Conservation (phyloP, 2,888 invertebrate species). For the Tetropium fuscum region DNA sequence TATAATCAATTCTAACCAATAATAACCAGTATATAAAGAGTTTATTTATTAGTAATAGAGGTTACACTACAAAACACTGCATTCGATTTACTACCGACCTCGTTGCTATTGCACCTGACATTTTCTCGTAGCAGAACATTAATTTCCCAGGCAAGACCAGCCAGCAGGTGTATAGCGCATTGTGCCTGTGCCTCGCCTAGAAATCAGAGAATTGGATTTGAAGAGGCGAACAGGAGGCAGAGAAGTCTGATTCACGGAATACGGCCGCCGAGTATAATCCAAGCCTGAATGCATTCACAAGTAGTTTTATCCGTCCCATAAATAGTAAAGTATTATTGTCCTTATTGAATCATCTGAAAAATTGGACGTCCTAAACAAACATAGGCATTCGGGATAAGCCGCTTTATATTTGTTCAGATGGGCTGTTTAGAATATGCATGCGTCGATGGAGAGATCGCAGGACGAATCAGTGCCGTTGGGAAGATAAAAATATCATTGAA, state of each 20-base stretch:
- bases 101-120: constrained; percentile 17
- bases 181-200: constrained; percentile 7
- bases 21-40: no score
- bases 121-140: not conserved
- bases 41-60: no score
- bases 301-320: constrained; percentile 56
- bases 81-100: constrained; percentile 1
- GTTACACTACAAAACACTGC: no score
- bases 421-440: constrained; percentile 34
- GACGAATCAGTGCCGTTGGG: not conserved
- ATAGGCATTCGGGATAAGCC: constrained; percentile 49
- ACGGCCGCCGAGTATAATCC: constrained; percentile 45
- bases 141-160: constrained; percentile 12
- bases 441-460: constrained; percentile 39
- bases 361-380: constrained; percentile 60
- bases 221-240: constrained; percentile 39
- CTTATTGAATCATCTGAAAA: constrained; percentile 60
- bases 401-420: constrained; percentile 51
- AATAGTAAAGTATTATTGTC: constrained; percentile 57
- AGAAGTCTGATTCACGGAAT: constrained; percentile 29
- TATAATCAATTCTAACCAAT: no score
- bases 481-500: no score
- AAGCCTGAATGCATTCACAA: constrained; percentile 53
- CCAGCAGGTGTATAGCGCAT: constrained; percentile 12
- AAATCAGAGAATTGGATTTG: constrained; percentile 40